Evolutionary conservation across 2,113 vertebrate genomes (phyloP).

Genomic region (Taxidea taxus): DNA sequence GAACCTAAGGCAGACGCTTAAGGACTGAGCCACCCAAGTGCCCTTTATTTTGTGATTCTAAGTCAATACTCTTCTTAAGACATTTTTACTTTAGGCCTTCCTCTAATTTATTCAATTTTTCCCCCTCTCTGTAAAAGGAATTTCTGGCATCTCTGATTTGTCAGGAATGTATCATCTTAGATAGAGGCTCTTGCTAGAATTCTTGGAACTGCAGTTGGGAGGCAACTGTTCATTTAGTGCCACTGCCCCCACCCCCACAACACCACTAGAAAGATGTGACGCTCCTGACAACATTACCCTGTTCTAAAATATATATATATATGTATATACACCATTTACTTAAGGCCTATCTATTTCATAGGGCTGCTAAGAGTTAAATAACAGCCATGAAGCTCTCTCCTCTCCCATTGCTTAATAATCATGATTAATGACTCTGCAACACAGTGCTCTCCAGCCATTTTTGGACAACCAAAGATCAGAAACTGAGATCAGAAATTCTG

Average conservation of each 20-base stretch:
- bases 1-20: too few species aligned
- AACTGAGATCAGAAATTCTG: background rate
- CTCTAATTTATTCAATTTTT: background rate
- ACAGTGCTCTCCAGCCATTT: background rate
- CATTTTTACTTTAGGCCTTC: background rate
- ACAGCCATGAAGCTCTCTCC: background rate
- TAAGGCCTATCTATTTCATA: background rate
- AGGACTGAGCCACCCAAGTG: too few species aligned
- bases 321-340: background rate
- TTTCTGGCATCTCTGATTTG: background rate
- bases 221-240: background rate
- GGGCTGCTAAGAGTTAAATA: background rate
- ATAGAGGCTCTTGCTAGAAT: background rate
- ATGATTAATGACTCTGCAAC: background rate
- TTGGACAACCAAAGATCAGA: background rate
- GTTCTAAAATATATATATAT: background rate
- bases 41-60: background rate
- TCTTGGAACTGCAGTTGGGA: background rate
- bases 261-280: background rate
- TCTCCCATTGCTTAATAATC: constrained; percentile 28
- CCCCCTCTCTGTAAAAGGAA: background rate
- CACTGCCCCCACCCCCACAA: accelerated
- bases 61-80: background rate
- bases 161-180: background rate
- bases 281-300: background rate